Evolutionary conservation across 2,113 vertebrate genomes (phyloP), one percentile per base, ranked within the genome.

Genomic region (Cryptotis parvus): DNA sequence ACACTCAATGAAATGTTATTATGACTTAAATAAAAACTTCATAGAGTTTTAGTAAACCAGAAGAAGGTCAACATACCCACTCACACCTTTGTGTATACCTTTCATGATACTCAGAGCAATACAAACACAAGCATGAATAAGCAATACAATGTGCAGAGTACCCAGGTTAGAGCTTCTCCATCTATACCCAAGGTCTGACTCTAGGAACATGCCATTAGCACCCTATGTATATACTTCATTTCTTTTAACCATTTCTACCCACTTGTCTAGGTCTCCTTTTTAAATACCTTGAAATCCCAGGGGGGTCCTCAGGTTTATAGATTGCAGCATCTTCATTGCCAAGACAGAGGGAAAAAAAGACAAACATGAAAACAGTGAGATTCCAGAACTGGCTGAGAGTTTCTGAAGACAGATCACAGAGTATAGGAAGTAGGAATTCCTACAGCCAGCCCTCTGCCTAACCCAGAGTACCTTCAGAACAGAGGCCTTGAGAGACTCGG

Each of bases 381-480:
- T 9, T 84, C 79, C 7, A 76, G 61, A 83, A 20, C 41, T 35
- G 87, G 45, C 27, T 87, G 65, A 86, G 74, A 26, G 49, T 66
- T 63, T 83, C 65, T 41, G 31, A 68, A 81, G 37, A 35, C 58
- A 61, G 4, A 68, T 74, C 49, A 61, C 3, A 68, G 78, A 65
- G 4, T 0, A 73, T 33, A 43, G 9, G 41, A 87, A 83, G 0
- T 41, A 33, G 69, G 43, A 74, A 85, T 61, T 87, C 58, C 82
- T 69, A 31, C 0, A 85, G 61, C 29, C 87, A 15, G 58, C 68
- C 33, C 74, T 69, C 66, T 66, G 14, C 26, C 69, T 55, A 72
- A 41, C 16, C 52, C 70, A 84, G 72, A 90, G 96, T 96, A 98
- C 98, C 98, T 97, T 96, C 72, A 98, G 61, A 31, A 96, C 66